Conservation (phyloP, 2,888 invertebrate species). For the Tolmerus cingulatus region DNA sequence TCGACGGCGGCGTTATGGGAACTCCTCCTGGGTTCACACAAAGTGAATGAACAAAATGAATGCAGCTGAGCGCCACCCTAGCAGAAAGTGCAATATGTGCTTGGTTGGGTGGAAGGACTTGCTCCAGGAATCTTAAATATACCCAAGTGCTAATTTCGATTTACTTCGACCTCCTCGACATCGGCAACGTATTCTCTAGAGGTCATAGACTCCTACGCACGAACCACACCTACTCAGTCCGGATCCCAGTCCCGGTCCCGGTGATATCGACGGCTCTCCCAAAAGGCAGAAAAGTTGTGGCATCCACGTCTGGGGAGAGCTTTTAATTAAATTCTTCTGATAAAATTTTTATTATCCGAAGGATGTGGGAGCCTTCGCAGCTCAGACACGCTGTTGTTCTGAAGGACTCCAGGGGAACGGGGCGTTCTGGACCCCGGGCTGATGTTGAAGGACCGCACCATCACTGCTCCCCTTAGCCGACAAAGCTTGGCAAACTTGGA, state of each 20-base stretch:
- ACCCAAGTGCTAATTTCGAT: not conserved
- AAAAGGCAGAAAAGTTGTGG: not conserved
- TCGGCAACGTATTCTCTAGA: not conserved
- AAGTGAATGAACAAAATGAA: not conserved
- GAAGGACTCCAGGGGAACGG: not conserved
- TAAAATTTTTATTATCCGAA: conserved; percentile 20
- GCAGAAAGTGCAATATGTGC: not conserved
- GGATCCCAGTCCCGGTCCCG: not conserved
- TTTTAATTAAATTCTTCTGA: conserved; percentile 35
- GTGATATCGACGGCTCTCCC: not conserved
- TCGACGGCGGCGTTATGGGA: not conserved
- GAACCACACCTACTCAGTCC: not conserved
- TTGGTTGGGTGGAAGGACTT: not conserved
- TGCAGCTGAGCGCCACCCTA: not conserved
- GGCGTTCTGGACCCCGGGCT: not conserved
- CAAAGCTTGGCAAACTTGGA: not conserved
- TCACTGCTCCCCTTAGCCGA: not conserved
- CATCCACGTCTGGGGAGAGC: conserved; percentile 21
- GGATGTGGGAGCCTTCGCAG: not conserved
- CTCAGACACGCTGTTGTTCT: not conserved
- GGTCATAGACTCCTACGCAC: conserved; percentile 27
- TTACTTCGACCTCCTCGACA: not conserved
- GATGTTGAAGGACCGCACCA: not conserved
- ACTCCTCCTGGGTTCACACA: not conserved
- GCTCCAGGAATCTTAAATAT: not conserved